These are phyloP conservation scores for Latrodectus hesperus DNA, from an alignment of 2,888 invertebrate genomes.

Conservation along the genomic window DNA sequence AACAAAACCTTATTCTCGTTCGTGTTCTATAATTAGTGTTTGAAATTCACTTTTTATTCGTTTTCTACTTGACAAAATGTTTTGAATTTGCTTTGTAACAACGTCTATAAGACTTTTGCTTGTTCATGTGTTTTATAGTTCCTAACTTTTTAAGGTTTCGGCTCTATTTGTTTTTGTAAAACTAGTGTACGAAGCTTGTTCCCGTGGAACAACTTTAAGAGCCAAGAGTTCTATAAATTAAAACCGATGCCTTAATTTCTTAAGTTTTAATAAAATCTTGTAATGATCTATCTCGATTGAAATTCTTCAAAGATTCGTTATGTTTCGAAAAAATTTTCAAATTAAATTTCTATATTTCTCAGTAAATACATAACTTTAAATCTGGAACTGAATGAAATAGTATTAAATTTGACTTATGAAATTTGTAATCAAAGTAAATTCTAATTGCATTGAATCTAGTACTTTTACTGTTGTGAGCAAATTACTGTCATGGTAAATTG, in stretches of 20 bases:
- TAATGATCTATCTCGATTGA: too few relatives aligned
- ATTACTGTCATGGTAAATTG: background rate
- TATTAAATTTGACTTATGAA: too few relatives aligned
- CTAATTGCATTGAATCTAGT: too few relatives aligned
- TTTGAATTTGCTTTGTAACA: slow-evolving; percentile 27
- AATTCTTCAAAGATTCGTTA: background rate
- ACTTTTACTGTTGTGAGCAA: background rate
- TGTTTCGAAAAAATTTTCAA: too few relatives aligned
- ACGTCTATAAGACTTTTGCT: slow-evolving; percentile 33
- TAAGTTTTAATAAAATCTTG: too few relatives aligned
- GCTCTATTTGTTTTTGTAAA: background rate
- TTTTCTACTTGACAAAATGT: slow-evolving; percentile 48
- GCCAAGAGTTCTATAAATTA: too few relatives aligned
- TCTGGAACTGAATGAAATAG: too few relatives aligned
- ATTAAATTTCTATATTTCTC: too few relatives aligned
- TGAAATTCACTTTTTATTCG: slow-evolving; percentile 13
- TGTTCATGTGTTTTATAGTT: slow-evolving; percentile 42
- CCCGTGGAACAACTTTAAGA: too few relatives aligned
- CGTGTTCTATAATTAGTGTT: background rate
- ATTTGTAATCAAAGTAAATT: too few relatives aligned
- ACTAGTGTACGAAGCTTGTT: background rate
- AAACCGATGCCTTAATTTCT: too few relatives aligned
- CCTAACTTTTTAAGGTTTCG: slow-evolving; percentile 33
- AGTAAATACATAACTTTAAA: too few relatives aligned
- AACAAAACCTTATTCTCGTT: background rate